These are phyloP conservation scores for Alosa alosa DNA, from an alignment of 2,113 vertebrate species.

Conservation along the genomic window DNA sequence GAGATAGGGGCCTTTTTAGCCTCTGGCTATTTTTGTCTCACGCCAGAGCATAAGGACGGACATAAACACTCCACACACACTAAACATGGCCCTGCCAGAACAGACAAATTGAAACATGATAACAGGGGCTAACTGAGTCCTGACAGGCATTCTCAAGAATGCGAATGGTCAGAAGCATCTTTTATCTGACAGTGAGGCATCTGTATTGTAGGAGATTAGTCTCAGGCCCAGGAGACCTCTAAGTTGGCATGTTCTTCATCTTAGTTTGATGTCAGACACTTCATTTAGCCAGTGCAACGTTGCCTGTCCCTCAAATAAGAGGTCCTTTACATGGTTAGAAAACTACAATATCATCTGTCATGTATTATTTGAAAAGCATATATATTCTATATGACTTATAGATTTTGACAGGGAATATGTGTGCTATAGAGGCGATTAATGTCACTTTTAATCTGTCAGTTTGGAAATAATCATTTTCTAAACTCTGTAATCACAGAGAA, in stretches of 20 bases:
- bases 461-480: no score
- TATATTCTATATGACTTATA: not conserved
- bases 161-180: not conserved
- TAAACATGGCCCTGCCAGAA: conserved; percentile 13
- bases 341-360: not conserved
- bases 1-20: conserved; percentile 3
- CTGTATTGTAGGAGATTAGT: not conserved
- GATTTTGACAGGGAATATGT: not conserved
- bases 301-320: not conserved
- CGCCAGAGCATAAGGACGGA: conserved; percentile 14
- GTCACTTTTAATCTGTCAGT: not conserved
- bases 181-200: not conserved
- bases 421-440: not conserved
- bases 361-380: not conserved
- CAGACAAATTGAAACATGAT: conserved; percentile 27
- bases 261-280: not conserved
- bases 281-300: not conserved
- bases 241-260: not conserved
- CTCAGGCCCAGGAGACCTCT: not conserved
- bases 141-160: conserved; percentile 27
- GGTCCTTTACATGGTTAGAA: not conserved
- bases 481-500: no score
- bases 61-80: conserved; percentile 25
- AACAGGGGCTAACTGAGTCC: conserved; percentile 17
- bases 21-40: conserved; percentile 2